Evolutionary conservation across 2,888 invertebrate genomes (phyloP).

Genomic region (Drosophila multiciliata): DNA sequence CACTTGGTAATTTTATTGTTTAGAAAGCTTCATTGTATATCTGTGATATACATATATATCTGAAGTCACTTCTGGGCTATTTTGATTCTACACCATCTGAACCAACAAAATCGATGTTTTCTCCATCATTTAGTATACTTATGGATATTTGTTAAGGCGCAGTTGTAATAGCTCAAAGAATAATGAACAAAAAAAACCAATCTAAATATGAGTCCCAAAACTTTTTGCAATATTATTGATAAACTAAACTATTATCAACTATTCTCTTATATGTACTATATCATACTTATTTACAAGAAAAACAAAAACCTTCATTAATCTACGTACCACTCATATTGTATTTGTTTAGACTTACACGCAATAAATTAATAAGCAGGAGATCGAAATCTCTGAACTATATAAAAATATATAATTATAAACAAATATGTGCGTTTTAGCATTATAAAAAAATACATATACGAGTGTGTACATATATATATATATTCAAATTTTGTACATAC

Average conservation of each 20-base stretch:
- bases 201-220: conserved; percentile 30
- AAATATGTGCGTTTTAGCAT: conserved; percentile 74
- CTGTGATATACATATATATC: conserved; percentile 49
- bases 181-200: conserved; percentile 1
- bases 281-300: conserved; percentile 12
- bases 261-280: conserved; percentile 40
- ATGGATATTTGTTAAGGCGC: conserved; percentile 21
- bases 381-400: conserved; percentile 26
- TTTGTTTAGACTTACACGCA: conserved; percentile 36
- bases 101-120: conserved; percentile 10
- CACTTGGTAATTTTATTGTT: background rate
- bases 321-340: conserved; percentile 39
- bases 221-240: conserved; percentile 65
- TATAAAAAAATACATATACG: conserved; percentile 25
- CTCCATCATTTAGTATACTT: conserved; percentile 22
- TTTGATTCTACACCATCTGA: conserved; percentile 27
- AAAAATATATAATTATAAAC: conserved; percentile 14
- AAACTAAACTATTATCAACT: conserved; percentile 30
- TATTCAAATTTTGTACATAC: conserved; percentile 57
- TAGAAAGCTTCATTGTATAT: conserved; percentile 19
- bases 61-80: conserved; percentile 2
- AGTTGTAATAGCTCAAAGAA: conserved; percentile 40
- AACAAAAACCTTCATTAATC: conserved; percentile 20
- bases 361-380: conserved; percentile 27
- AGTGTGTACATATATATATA: conserved; percentile 33